Evolutionary conservation across 2,113 vertebrate species (phyloP), one percentile per base, ranked within the genome.

Genomic region (Rhabdomys dilectus): DNA sequence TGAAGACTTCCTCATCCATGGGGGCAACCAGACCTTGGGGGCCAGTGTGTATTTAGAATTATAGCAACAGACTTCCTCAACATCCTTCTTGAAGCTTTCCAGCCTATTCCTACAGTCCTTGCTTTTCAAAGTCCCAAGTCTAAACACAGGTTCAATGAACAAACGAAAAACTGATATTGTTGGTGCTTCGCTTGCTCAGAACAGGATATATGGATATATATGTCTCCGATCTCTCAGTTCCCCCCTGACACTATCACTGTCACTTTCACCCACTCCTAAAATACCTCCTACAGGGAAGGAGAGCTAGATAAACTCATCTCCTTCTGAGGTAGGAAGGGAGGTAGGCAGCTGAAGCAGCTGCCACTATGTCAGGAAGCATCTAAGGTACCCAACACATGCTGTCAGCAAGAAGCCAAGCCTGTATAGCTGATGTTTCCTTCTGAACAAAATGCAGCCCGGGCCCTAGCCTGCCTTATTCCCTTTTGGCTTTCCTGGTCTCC

Each of bases 21-120:
- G 66, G 66, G 66, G 31, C 31, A 68, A 68, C 66, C 31, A 16
- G 66, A 36, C 66, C 13, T 36, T 36, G 31, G 66, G 66, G 66
- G 13, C 12, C 66, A 68, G 66, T 36, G 36, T 16, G 17, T 68
- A 36, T 68, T 68, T 68, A 36, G 31, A 68, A 68, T 68, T 36
- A 36, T 31, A 68, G 31, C 31, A 68, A 68, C 66, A 68, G 66
- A 68, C 31, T 13, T 36, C 66, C 13, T 36, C 66, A 68, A 36
- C 66, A 36, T 36, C 76, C 80, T 95, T 42, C 72, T 75, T 85
- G 76, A 96, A 89, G 70, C 66, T 72, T 85, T 80, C 64, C 26
- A 88, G 45, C 24, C 39, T 21, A 11, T 48, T 51, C n/a, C 60
- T 60, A 8, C 5, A 42, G 19, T 45, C 7, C 39, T 92, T 60